Conservation (phyloP, 2,113 vertebrate genomes). For the Chionis minor region DNA sequence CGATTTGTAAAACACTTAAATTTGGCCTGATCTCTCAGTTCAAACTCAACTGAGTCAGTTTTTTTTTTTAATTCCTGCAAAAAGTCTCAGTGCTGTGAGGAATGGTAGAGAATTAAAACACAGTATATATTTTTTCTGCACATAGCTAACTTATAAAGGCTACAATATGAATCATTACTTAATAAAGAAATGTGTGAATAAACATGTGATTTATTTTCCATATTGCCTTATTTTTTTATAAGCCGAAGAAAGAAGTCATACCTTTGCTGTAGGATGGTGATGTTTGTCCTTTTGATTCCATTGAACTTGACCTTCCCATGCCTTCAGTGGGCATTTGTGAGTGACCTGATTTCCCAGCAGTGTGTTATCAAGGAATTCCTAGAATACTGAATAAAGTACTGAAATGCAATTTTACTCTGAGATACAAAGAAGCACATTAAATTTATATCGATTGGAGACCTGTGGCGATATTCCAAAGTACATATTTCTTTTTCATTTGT, state of each 20-base stretch:
- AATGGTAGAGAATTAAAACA: background rate
- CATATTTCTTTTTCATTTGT: conserved; percentile 18
- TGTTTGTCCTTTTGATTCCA: background rate
- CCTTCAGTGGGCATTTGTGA: background rate
- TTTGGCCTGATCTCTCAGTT: background rate
- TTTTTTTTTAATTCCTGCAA: background rate
- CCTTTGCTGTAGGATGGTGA: background rate
- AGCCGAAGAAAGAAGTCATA: background rate
- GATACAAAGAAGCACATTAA: background rate
- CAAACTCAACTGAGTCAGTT: fast-evolving
- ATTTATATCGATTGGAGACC: conserved; percentile 17
- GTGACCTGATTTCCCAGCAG: background rate
- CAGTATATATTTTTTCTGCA: background rate
- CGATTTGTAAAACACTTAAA: background rate
- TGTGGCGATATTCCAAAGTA: conserved; percentile 19
- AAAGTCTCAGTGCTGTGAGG: background rate
- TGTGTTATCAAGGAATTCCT: conserved; percentile 21
- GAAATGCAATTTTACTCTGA: conserved; percentile 11
- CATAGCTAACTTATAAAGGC: background rate
- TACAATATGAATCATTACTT: background rate
- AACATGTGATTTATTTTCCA: background rate
- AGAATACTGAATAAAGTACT: background rate
- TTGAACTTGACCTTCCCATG: background rate
- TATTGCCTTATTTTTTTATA: background rate
- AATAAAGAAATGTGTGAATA: background rate